A percentile compares a stretch with the other conserved stretches of the same genome.
Conservation (phyloP, 2,113 vertebrate genomes). For the Notothenia coriiceps region DNA sequence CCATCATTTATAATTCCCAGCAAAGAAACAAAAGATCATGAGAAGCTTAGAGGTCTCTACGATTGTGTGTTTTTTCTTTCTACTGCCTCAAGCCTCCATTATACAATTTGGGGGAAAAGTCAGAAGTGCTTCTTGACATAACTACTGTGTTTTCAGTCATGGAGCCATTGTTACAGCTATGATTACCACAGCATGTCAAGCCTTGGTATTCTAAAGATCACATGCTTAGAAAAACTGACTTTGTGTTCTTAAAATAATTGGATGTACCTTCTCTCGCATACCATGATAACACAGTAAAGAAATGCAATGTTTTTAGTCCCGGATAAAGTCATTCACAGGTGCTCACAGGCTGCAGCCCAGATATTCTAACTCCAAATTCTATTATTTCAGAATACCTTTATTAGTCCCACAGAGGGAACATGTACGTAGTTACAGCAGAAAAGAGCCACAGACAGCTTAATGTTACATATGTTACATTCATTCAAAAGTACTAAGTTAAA, state of each 20-base stretch:
- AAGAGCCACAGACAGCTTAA: too few relatives aligned
- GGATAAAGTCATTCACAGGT: background rate
- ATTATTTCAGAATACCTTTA: too few relatives aligned
- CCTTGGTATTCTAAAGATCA: background rate
- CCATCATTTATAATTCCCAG: background rate
- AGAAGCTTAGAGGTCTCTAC: background rate
- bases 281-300: background rate
- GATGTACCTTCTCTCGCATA: background rate
- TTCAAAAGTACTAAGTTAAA: too few relatives aligned
- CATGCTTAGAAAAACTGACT: background rate
- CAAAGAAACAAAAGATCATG: background rate
- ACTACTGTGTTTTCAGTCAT: background rate
- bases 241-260: background rate
- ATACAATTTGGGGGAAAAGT: slow-evolving; percentile 27
- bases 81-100: background rate
- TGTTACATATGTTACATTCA: too few relatives aligned
- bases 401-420: too few relatives aligned
- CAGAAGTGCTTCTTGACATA: background rate
- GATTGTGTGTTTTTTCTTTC: background rate
- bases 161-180: background rate
- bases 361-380: background rate
- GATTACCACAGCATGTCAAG: background rate
- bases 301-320: background rate
- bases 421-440: too few relatives aligned
- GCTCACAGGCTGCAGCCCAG: background rate